phyloP scores from a whole-genome alignment of 2,797 vertebrate genomes.

The Nasua narica region DNA sequence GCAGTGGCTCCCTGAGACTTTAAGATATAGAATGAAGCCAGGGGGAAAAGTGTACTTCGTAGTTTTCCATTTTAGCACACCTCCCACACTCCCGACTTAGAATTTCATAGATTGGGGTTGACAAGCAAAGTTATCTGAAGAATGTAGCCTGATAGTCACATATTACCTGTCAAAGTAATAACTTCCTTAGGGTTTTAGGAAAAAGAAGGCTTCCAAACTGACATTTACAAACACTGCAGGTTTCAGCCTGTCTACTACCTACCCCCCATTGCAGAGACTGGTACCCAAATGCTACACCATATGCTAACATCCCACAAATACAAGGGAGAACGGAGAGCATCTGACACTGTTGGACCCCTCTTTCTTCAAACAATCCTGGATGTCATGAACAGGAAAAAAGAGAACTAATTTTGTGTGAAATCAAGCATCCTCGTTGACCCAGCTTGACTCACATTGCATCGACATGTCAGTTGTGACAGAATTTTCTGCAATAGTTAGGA shows the following conservation, averaged over 20 bases:
- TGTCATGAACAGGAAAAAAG: background rate
- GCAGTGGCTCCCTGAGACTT: background rate
- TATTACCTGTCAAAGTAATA: constrained; percentile 51
- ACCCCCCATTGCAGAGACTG: background rate
- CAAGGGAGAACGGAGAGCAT: background rate
- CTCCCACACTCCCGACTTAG: background rate
- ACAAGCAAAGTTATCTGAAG: constrained; percentile 47
- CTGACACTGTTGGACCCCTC: background rate
- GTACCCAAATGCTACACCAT: background rate
- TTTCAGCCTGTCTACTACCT: constrained; percentile 14
- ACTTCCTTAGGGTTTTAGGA: constrained; percentile 31
- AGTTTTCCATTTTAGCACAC: constrained; percentile 29
- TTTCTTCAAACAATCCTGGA: background rate
- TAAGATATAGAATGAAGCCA: background rate
- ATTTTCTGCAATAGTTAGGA: background rate
- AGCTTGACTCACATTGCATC: background rate
- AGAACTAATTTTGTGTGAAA: background rate
- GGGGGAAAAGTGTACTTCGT: background rate
- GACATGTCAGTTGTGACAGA: background rate
- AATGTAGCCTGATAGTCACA: constrained; percentile 17
- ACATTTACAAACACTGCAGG: constrained; percentile 37
- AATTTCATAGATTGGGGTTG: constrained; percentile 36
- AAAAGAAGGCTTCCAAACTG: constrained; percentile 38
- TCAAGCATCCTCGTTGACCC: background rate
- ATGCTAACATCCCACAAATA: background rate